phyloP scores from a whole-genome alignment of 2,888 invertebrate species.

The Baccha elongata region DNA sequence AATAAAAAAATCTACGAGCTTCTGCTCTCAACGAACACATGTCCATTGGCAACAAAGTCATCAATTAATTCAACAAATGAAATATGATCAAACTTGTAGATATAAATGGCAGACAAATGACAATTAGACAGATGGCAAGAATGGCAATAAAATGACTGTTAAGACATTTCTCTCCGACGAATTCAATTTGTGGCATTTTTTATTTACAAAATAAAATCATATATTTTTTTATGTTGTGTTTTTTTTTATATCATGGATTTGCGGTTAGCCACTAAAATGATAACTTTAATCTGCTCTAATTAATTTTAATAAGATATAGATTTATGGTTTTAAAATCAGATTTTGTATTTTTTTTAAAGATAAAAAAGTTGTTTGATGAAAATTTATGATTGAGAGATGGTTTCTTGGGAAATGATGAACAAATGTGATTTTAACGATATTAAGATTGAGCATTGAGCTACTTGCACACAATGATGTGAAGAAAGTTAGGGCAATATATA shows the following conservation, averaged over 20 bases:
- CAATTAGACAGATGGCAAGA: slow-evolving; percentile 67
- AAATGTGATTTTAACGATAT: not conserved
- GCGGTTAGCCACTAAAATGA: slow-evolving; percentile 63
- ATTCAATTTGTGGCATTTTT: slow-evolving; percentile 20
- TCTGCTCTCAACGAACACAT: slow-evolving; percentile 67
- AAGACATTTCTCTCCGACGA: slow-evolving; percentile 1
- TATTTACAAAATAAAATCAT: slow-evolving; percentile 27
- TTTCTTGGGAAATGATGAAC: slow-evolving; percentile 19
- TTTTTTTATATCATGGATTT: slow-evolving; percentile 38
- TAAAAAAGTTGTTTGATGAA: slow-evolving; percentile 14
- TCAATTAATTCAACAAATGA: slow-evolving; percentile 66
- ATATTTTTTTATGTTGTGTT: slow-evolving; percentile 38
- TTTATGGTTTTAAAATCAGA: slow-evolving; percentile 62
- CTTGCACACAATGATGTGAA: too few relatives aligned
- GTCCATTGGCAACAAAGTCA: slow-evolving; percentile 54
- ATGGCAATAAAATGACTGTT: slow-evolving; percentile 46
- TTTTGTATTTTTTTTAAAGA: slow-evolving; percentile 10
- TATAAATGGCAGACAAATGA: slow-evolving; percentile 70
- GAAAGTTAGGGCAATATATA: not conserved
- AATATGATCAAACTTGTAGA: slow-evolving; percentile 58
- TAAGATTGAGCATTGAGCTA: too few relatives aligned
- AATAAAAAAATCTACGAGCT: slow-evolving; percentile 22
- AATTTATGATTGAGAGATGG: slow-evolving; percentile 18
- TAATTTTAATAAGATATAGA: slow-evolving; percentile 55
- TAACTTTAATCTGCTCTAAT: slow-evolving; percentile 68